Base-by-base conservation (phyloP, 2,797 vertebrate genomes). In the Amniataba percoides region DNA sequence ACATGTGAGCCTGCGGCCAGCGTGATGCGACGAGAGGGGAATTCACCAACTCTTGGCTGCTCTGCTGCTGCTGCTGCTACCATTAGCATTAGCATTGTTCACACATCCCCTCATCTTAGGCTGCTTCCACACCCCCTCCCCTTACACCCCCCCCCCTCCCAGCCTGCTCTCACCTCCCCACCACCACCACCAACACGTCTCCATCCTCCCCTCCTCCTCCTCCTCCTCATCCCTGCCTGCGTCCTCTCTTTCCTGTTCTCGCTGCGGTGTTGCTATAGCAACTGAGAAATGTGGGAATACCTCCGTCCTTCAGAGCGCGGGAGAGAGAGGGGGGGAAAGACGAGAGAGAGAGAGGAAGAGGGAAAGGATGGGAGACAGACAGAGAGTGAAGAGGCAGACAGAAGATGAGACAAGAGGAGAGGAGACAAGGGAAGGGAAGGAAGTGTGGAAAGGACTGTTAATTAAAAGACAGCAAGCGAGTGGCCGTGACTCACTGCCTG, bases 251-350 rank as follows among this genome's bases (percentile, higher is more conserved):
- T 92, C 91, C 91, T 92, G 88, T 90, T 94, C 94, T 92, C 86
- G 92, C 92, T 94, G 94, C 94, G 88, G 95, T 93, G 94, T 96
- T 95, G 90, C 95, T 94, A 95, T 96, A 94, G 95, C 91, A 95
- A 95, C 95, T 83, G 92, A 93, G 93, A 95, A 94, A 95, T 95
- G 94, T 96, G 94, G 95, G 95, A 95, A 96, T 95, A 95, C 94
- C 94, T 94, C 95, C 90, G 95, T 96, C 94, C 95, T 96, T 95
- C 95, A 94, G 90, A 90, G 84, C 46, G 57, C 55, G 49, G 69
- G 78, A 62, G 78, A 84, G 74, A 63, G 64, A 55, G 75, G 67
- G 79, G 65, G 65, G 9, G 70, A 48, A 55, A 27, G 53, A 49
- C 31, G n/a, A 19, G 62, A 43, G 40, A 31, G 46, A 64, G 73